phyloP scores from a whole-genome alignment of 2,113 vertebrate genomes.

The Halichoerus grypus region DNA sequence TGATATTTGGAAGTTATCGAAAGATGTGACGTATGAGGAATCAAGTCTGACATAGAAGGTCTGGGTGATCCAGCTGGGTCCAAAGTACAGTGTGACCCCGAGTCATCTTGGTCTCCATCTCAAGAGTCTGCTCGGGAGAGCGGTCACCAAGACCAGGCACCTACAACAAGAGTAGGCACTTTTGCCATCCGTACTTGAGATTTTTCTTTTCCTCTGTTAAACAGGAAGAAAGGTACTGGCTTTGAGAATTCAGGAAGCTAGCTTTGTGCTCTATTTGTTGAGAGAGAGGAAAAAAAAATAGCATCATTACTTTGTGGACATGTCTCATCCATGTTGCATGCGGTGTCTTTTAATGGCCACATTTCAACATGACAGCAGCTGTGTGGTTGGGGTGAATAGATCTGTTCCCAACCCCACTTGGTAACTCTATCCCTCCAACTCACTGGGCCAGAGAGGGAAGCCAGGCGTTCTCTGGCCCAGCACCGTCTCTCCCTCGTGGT shows the following conservation, averaged over 20 bases:
- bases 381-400: background rate
- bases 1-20: slow-evolving; percentile 20
- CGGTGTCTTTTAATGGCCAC: background rate
- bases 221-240: slow-evolving; percentile 1
- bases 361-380: slow-evolving; percentile 44
- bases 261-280: background rate
- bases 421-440: background rate
- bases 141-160: background rate
- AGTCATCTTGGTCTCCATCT: background rate
- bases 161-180: background rate
- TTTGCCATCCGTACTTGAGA: background rate
- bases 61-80: background rate
- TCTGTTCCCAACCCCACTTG: background rate
- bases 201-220: background rate
- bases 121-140: background rate
- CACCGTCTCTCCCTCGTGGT: background rate
- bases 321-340: background rate
- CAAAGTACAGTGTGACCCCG: background rate
- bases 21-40: background rate
- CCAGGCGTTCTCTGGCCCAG: background rate
- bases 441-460: background rate
- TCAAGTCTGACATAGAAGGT: background rate
- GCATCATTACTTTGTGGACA: background rate
- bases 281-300: slow-evolving; percentile 1
- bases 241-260: background rate